A percentile compares a stretch with the other conserved stretches of the same genome.
Evolutionary conservation across 2,797 vertebrate genomes (phyloP).

Genomic region (Syngnathus rostellatus): DNA sequence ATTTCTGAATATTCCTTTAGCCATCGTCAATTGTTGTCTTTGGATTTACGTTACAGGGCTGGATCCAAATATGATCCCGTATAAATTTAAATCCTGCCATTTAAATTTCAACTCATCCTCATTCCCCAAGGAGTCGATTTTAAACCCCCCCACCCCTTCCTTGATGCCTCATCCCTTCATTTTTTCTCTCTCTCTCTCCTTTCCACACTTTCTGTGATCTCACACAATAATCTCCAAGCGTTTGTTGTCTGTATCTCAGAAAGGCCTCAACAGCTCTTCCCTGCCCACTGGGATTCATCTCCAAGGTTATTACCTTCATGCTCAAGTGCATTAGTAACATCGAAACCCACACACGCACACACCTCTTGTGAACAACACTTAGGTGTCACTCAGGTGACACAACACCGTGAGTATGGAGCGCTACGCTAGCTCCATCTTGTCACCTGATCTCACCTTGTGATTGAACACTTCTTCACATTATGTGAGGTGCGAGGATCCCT

Average conservation of each 20-base stretch:
- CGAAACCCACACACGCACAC: too few species aligned
- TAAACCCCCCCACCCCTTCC: background rate
- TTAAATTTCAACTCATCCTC: too few species aligned
- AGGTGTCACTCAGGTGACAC: background rate
- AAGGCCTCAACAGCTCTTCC: background rate
- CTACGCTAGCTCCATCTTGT: background rate
- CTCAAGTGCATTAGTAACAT: background rate
- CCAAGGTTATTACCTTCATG: slow-evolving; percentile 10
- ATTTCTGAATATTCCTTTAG: too few species aligned
- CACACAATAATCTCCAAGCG: background rate
- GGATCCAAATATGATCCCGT: too few species aligned
- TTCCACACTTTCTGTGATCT: background rate
- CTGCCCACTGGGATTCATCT: slow-evolving; percentile 7
- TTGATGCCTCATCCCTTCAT: background rate
- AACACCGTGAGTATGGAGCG: background rate
- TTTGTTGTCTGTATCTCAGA: background rate
- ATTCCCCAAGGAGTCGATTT: background rate
- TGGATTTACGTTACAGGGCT: too few species aligned
- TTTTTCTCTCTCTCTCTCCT: slow-evolving; percentile 2
- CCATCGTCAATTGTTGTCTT: too few species aligned
- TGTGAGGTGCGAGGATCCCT: background rate
- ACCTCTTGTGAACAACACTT: background rate
- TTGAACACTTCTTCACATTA: slow-evolving; percentile 11
- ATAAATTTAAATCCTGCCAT: too few species aligned
- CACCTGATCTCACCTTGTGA: slow-evolving; percentile 13